A percentile compares a stretch with the other conserved stretches of the same genome.
These are phyloP conservation scores for Peromyscus leucopus DNA, from an alignment of 2,113 vertebrate species.

Conservation along the genomic window DNA sequence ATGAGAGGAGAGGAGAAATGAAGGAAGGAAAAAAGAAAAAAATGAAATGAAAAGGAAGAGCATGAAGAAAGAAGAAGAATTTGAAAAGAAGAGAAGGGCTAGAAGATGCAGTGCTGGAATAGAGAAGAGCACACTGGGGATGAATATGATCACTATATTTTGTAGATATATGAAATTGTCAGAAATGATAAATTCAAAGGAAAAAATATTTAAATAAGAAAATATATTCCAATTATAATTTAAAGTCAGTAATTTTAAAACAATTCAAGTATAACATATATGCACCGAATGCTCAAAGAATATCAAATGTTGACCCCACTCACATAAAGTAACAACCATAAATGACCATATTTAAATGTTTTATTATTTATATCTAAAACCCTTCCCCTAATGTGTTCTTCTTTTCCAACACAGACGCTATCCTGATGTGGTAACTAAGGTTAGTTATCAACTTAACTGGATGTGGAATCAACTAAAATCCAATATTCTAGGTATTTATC, in stretches of 20 bases:
- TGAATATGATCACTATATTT: no score
- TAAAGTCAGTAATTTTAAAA: background rate
- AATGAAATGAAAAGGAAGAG: background rate
- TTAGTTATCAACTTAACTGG: background rate
- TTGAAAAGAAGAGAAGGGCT: background rate
- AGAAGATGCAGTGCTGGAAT: background rate
- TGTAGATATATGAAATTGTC: background rate
- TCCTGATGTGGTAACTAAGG: background rate
- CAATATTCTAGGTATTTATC: background rate
- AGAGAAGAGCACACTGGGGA: no score
- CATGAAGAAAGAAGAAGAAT: no score
- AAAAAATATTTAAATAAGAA: background rate
- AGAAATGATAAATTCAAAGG: background rate
- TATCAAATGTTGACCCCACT: background rate
- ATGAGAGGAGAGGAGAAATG: no score
- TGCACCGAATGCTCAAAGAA: background rate
- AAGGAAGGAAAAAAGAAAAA: no score
- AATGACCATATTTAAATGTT: background rate
- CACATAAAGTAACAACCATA: background rate
- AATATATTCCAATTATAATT: background rate
- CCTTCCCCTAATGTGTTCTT: background rate
- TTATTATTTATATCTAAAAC: background rate
- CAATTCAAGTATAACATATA: background rate
- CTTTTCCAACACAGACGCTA: background rate
- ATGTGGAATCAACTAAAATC: background rate